Evolutionary conservation across 2,797 vertebrate species (phyloP).

Genomic region (Halcyon badia): DNA sequence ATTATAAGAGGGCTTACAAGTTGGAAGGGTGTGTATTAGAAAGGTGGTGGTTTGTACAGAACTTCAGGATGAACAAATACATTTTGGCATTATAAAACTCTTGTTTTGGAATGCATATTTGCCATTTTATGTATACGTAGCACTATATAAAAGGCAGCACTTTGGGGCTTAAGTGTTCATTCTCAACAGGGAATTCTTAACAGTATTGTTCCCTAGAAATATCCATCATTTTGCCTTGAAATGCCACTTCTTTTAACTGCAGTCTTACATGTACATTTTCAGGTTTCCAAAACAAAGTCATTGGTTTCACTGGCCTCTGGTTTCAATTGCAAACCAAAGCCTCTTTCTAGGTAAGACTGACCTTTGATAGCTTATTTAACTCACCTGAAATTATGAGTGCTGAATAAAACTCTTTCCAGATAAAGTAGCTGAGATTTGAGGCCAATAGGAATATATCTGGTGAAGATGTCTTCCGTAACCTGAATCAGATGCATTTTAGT

Average conservation of each 20-base stretch:
- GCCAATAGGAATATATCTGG: not conserved
- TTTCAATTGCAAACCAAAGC: not conserved
- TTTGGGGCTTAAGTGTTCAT: not conserved
- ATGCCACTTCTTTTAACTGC: not conserved
- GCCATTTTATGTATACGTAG: not conserved
- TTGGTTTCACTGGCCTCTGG: slow-evolving; percentile 44
- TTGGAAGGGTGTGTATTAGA: not conserved
- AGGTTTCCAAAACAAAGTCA: slow-evolving; percentile 63
- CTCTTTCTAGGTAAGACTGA: slow-evolving; percentile 53
- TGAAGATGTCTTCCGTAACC: not conserved
- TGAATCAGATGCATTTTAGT: not conserved
- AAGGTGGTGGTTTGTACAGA: not conserved
- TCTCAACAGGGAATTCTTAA: not conserved
- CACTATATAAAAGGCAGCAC: not conserved
- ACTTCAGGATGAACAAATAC: not conserved
- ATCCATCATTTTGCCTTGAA: not conserved
- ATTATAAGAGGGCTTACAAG: not conserved
- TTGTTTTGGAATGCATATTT: not conserved
- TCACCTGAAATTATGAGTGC: not conserved
- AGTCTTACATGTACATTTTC: not conserved
- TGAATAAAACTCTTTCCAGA: not conserved
- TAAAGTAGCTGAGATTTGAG: not conserved
- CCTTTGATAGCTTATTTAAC: not conserved
- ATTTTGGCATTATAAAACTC: not conserved
- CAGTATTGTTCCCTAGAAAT: not conserved